Base-by-base conservation (phyloP, 92 coral and sea anemone genomes). In the Nematostella vectensis region DNA sequence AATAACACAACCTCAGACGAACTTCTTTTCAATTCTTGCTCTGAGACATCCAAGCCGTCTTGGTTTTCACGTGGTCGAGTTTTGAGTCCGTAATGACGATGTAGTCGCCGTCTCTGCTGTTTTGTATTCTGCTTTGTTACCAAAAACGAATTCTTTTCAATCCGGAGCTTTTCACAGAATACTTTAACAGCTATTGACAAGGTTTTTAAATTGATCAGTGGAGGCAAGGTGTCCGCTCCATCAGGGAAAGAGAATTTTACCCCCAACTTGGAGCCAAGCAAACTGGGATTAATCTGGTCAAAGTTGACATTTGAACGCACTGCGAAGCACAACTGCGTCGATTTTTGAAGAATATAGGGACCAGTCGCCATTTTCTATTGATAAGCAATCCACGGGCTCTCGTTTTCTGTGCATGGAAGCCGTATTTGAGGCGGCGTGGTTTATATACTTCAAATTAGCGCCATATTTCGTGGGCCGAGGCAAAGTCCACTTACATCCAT, bases 231-330 rank as follows among this genome's bases (percentile, higher is more conserved):
- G 27, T 69, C 67, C 19, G 68, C 83, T 3, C 84, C 85, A 50
- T 89, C 75, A 27, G 82, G 80, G 59, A 85, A 79, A 27, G 65
- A 57, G 48, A 85, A 73, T 31, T 69, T 81, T 49, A 70, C 59
- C 25, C 69, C 69, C 27, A 66, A 50, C 43, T 63, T 58, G 17
- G 72, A 54, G 51, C 76, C 61, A 47, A 47, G 43, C 23, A 77
- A 74, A 33, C 76, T 70, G 38, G 82, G 87, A 65, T 78, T 58
- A 29, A 83, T 65, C 55, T 81, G 84, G 25, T 78, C 79, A 51
- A 87, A 74, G 68, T 74, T 76, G 24, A 85, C 84, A 59, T 81
- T 85, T 31, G 88, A 83, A 31, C 97, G 97, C 11, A 87, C 97
- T 2, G 86, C 97, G 20, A 94, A 67, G 72, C 88, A 85, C 45